Conservation (phyloP, 2,888 invertebrate species). For the Chydorus sphaericus region DNA sequence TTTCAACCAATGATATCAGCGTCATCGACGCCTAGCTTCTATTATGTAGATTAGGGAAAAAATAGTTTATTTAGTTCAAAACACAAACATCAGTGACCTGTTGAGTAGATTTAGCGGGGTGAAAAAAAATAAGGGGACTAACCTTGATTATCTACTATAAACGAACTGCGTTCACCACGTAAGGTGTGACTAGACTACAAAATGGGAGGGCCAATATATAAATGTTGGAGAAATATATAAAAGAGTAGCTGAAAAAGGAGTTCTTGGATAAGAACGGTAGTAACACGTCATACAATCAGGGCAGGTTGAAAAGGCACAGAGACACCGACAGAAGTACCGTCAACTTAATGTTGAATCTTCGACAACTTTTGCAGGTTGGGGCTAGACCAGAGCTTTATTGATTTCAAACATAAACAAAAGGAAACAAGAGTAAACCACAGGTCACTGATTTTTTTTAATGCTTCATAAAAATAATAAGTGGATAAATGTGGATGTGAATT, state of each 20-base stretch:
- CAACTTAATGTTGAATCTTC: conserved; percentile 1
- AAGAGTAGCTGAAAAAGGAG: neutral
- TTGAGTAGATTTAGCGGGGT: neutral
- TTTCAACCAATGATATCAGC: no score
- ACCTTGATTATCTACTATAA: neutral
- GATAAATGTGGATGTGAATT: neutral
- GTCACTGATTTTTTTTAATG: neutral
- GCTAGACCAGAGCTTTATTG: neutral
- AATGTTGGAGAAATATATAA: no score
- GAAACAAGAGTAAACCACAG: neutral
- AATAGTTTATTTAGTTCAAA: neutral
- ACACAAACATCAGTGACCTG: neutral
- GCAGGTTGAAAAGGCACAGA: neutral
- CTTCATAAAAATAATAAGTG: neutral
- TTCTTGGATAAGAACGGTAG: neutral
- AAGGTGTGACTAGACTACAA: conserved; percentile 1
- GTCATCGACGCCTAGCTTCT: no score
- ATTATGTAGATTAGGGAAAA: no score
- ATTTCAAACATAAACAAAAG: neutral
- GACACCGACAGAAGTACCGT: neutral
- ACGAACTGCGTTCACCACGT: neutral
- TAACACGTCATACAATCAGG: no score
- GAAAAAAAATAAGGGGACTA: neutral
- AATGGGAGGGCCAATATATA: neutral
- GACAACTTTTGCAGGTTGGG: neutral